These are phyloP conservation scores for Diplazon laetatorius DNA, from an alignment of 2,888 invertebrate genomes.

Conservation along the genomic window DNA sequence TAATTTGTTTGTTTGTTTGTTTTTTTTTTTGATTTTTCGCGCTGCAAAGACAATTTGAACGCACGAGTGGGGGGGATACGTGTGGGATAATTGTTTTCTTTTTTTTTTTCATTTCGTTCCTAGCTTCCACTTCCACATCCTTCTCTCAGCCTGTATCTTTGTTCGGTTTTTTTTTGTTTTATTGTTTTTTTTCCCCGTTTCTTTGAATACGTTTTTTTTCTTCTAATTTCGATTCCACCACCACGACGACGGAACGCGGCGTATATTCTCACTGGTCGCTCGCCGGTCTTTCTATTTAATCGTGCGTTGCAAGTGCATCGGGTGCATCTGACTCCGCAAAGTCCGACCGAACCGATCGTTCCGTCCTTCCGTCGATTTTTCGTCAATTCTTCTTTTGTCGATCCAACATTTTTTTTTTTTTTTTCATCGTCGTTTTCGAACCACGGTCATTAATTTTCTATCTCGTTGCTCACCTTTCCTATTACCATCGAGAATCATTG, in stretches of 20 bases:
- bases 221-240: conserved; percentile 31
- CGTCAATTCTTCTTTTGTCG: conserved; percentile 18
- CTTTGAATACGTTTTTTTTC: conserved; percentile 34
- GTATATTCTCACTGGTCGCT: conserved; percentile 19
- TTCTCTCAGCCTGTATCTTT: conserved; percentile 57
- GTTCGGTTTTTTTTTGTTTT: conserved; percentile 49
- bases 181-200: conserved; percentile 35
- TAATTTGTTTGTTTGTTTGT: not conserved
- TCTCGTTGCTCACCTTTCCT: conserved; percentile 45
- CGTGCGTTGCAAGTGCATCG: conserved; percentile 25
- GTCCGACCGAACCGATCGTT: conserved; percentile 24
- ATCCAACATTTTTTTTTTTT: too few relatives aligned
- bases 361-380: conserved; percentile 43
- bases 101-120: conserved; percentile 24
- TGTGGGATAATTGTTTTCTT: not conserved
- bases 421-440: not conserved
- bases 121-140: conserved; percentile 29
- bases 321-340: conserved; percentile 31
- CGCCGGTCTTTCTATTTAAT: conserved; percentile 21
- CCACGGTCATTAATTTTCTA: conserved; percentile 11
- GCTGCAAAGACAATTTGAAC: not conserved
- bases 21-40: not conserved
- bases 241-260: too few relatives aligned
- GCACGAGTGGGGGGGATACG: not conserved
- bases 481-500: conserved; percentile 55